phyloP scores from a whole-genome alignment of 2,888 invertebrate species.

The Gymnosoma rotundatum region DNA sequence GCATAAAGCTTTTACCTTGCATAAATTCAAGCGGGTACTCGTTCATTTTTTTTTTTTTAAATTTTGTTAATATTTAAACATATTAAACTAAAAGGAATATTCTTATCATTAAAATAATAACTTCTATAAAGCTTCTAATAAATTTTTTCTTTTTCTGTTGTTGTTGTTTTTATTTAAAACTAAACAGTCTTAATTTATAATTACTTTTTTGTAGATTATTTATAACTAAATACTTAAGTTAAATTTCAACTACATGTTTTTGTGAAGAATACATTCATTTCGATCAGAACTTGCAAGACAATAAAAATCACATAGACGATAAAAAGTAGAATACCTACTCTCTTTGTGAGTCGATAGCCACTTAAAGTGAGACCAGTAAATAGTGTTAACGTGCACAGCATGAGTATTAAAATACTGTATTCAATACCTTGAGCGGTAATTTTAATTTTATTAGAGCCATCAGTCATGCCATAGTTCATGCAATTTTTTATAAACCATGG shows the following conservation, averaged over 20 bases:
- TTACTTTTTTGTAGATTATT: conserved; percentile 35
- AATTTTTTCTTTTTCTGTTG: conserved; percentile 11
- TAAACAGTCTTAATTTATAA: conserved; percentile 73
- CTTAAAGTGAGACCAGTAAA: conserved; percentile 87
- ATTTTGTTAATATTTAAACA: no score
- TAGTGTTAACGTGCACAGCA: conserved; percentile 88
- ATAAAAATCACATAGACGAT: conserved; percentile 88
- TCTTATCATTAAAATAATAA: no score
- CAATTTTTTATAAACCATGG: conserved; percentile 92
- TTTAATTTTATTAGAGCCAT: conserved; percentile 71
- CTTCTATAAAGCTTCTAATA: neutral
- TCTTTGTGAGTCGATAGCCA: conserved; percentile 87
- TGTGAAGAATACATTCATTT: conserved; percentile 88
- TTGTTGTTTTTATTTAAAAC: conserved; percentile 41
- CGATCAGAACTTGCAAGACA: conserved; percentile 89
- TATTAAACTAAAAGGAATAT: no score
- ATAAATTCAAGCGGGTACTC: no score
- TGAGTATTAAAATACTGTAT: conserved; percentile 90
- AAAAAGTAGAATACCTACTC: conserved; percentile 87
- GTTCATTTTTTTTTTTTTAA: no score
- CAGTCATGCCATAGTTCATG: conserved; percentile 82
- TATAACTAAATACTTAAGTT: neutral
- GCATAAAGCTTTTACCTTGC: no score
- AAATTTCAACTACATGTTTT: conserved; percentile 65
- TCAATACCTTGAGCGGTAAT: conserved; percentile 91